Percentiles rank a stretch among this genome's conserved stretches.
Evolutionary conservation across 2,113 vertebrate genomes (phyloP).

Genomic region (Ancistrus triradiatus): DNA sequence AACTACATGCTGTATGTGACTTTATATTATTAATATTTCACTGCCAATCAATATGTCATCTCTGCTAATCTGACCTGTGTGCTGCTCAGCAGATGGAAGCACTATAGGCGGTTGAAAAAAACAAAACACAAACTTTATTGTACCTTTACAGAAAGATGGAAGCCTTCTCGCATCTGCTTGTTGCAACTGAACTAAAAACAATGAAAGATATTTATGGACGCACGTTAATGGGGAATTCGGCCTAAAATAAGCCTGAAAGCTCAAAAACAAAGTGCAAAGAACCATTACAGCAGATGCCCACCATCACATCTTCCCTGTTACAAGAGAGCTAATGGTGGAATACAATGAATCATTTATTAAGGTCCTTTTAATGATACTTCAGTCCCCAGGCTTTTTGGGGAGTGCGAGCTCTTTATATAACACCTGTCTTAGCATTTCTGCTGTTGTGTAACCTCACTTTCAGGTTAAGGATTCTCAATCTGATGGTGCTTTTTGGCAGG

Average conservation of each 20-base stretch:
- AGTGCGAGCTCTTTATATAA: too few relatives aligned
- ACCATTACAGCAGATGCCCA: neutral
- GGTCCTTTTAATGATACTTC: constrained; percentile 1
- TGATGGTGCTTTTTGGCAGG: too few relatives aligned
- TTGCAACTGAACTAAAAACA: constrained; percentile 44
- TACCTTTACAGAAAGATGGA: constrained; percentile 39
- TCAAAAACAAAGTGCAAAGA: constrained; percentile 30
- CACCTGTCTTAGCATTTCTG: too few relatives aligned
- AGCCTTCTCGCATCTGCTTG: constrained; percentile 29
- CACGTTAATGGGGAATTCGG: neutral
- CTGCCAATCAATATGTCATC: too few relatives aligned
- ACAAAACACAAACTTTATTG: constrained; percentile 10
- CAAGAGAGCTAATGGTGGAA: constrained; percentile 6
- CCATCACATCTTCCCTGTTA: neutral
- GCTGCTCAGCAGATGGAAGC: neutral
- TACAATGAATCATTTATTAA: constrained; percentile 44
- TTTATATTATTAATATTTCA: too few relatives aligned
- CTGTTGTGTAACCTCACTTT: too few relatives aligned
- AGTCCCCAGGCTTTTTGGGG: neutral
- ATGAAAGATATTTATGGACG: constrained; percentile 43
- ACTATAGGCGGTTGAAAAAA: neutral
- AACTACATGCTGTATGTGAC: too few relatives aligned
- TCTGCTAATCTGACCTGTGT: neutral
- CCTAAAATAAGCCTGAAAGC: constrained; percentile 23
- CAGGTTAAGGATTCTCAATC: too few relatives aligned